These are phyloP conservation scores for Entomobrya multifasciata DNA, from an alignment of 2,888 invertebrate species.

Conservation along the genomic window DNA sequence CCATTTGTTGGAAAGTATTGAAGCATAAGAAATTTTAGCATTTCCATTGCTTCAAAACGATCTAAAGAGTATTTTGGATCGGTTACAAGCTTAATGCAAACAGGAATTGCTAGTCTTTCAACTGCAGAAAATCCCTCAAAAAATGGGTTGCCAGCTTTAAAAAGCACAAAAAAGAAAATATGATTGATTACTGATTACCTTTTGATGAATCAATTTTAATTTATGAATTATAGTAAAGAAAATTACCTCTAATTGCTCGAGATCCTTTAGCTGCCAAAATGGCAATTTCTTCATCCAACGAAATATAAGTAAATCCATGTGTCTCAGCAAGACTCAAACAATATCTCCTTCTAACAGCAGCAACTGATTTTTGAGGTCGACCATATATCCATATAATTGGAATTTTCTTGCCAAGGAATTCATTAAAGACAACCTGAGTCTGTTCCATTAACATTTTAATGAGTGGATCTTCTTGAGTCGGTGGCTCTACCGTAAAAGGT, in stretches of 20 bases:
- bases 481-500: not conserved
- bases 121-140: conserved; percentile 59
- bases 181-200: too few species aligned
- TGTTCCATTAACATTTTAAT: conserved; percentile 33
- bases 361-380: conserved; percentile 54
- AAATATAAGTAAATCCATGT: conserved; percentile 69
- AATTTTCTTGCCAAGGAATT: conserved; percentile 49
- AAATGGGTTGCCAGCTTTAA: conserved; percentile 19
- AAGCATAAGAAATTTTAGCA: conserved; percentile 70
- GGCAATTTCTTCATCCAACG: conserved; percentile 68
- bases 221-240: too few species aligned
- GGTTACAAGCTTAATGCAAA: conserved; percentile 52
- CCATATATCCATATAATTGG: conserved; percentile 74
- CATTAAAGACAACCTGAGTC: conserved; percentile 23
- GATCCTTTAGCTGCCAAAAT: conserved; percentile 39
- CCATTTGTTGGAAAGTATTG: conserved; percentile 69
- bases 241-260: conserved; percentile 45
- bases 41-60: conserved; percentile 52
- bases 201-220: not conserved
- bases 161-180: too few species aligned
- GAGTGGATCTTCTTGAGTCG: conserved; percentile 10
- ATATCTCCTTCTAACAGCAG: conserved; percentile 49
- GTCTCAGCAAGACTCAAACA: conserved; percentile 63
- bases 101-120: conserved; percentile 52
- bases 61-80: conserved; percentile 1